phyloP scores from a whole-genome alignment of 2,888 invertebrate species.

The Polyommatus iphigenia region DNA sequence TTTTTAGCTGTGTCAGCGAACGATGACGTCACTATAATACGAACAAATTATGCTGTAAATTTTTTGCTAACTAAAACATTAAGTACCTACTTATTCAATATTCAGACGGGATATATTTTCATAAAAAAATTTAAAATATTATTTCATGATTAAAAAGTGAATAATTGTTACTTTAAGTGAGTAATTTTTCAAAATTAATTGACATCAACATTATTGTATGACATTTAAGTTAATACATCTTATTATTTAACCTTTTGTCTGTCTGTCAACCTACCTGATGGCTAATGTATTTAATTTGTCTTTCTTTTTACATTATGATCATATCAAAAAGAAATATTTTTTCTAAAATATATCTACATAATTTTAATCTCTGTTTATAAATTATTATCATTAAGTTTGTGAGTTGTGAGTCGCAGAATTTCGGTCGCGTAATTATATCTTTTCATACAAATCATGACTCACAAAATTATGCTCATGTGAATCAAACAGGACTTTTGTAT shows the following conservation, averaged over 20 bases:
- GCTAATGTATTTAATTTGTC: not conserved
- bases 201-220: not conserved
- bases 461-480: too few relatives aligned
- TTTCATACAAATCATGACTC: too few relatives aligned
- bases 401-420: too few relatives aligned
- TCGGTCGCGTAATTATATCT: too few relatives aligned
- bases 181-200: constrained; percentile 22
- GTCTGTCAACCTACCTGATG: not conserved
- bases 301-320: not conserved
- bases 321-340: too few relatives aligned
- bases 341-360: too few relatives aligned
- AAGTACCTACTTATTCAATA: too few relatives aligned
- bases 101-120: not conserved
- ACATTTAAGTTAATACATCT: not conserved
- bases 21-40: not conserved
- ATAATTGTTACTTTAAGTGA: not conserved
- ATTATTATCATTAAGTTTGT: too few relatives aligned
- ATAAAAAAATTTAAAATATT: not conserved
- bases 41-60: not conserved
- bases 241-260: constrained; percentile 8
- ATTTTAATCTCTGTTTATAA: too few relatives aligned
- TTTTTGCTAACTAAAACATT: not conserved
- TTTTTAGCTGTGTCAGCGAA: not conserved
- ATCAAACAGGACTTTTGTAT: too few relatives aligned
- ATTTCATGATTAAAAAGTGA: not conserved